These are phyloP conservation scores for Sphenodon punctatus DNA, from an alignment of 2,797 vertebrate genomes.

Conservation along the genomic window DNA sequence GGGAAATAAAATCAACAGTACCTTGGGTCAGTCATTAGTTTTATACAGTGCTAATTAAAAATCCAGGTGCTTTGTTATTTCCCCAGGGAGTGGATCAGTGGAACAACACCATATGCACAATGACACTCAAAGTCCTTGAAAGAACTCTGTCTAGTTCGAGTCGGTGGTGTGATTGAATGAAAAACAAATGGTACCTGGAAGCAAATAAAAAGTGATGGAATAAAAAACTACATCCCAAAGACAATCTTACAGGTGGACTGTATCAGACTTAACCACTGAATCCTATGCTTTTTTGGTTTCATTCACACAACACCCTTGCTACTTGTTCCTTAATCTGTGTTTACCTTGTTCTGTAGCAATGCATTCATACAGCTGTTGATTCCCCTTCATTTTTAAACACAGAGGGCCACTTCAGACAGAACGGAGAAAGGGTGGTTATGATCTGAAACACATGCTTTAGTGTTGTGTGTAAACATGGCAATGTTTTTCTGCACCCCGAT, in stretches of 20 bases:
- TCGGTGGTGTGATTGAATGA: constrained; percentile 6
- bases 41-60: not conserved
- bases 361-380: too few species aligned
- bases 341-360: too few species aligned
- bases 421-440: too few species aligned
- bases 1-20: not conserved
- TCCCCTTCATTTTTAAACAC: too few species aligned
- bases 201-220: not conserved
- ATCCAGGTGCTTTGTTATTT: constrained; percentile 34
- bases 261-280: not conserved
- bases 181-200: not conserved
- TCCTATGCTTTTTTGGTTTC: too few species aligned
- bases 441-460: too few species aligned
- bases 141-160: constrained; percentile 25
- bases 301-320: too few species aligned
- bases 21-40: not conserved
- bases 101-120: constrained; percentile 22
- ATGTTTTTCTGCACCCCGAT: too few species aligned
- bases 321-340: too few species aligned
- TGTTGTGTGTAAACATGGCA: too few species aligned
- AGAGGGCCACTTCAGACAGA: too few species aligned
- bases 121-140: constrained; percentile 26
- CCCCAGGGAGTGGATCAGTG: constrained; percentile 11
- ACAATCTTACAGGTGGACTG: not conserved
- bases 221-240: not conserved